phyloP scores from a whole-genome alignment of 1,140 invertebrate genomes.

The Scaptomyza pallida region DNA sequence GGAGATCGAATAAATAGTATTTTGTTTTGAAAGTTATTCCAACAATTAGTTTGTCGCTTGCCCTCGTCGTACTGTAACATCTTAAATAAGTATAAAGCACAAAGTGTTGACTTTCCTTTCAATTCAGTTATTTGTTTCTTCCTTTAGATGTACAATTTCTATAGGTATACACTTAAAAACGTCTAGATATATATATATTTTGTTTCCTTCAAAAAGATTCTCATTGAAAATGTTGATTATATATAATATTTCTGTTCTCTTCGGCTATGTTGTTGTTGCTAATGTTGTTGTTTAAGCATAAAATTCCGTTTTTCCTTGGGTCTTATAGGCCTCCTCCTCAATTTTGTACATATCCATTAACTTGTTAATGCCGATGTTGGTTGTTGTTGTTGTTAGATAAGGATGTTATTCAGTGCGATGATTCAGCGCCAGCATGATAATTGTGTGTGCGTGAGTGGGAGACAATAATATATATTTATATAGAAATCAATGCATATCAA shows the following conservation, averaged over 20 bases:
- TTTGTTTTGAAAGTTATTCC: slow-evolving; percentile 2
- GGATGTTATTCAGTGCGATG: slow-evolving; percentile 18
- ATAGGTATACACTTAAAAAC: slow-evolving; percentile 6
- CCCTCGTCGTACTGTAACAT: slow-evolving; percentile 29
- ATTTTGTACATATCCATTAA: slow-evolving; percentile 97
- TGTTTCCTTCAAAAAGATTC: slow-evolving; percentile 9
- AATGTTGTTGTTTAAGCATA: slow-evolving; percentile 88
- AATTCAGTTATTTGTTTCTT: slow-evolving; percentile 40
- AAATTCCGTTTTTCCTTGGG: slow-evolving; percentile 95
- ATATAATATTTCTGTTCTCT: slow-evolving; percentile 6
- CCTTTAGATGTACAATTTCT: slow-evolving; percentile 19
- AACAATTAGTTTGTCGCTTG: slow-evolving; percentile 20
- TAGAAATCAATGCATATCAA: slow-evolving; percentile 12
- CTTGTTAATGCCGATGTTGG: slow-evolving; percentile 86
- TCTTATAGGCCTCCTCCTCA: slow-evolving; percentile 95
- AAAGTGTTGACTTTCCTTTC: slow-evolving; percentile 73
- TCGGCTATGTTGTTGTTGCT: slow-evolving; percentile 16
- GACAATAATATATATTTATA: neutral
- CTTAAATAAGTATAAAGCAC: slow-evolving; percentile 81
- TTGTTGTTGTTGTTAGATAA: slow-evolving; percentile 49
- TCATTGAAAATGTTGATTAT: slow-evolving; percentile 7
- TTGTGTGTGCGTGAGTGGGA: slow-evolving; percentile 28
- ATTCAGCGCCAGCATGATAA: slow-evolving; percentile 53
- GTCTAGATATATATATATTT: slow-evolving; percentile 15
- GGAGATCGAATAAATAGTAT: slow-evolving; percentile 11